phyloP scores from a whole-genome alignment of 2,113 vertebrate genomes.

The Lanius ludovicianus region DNA sequence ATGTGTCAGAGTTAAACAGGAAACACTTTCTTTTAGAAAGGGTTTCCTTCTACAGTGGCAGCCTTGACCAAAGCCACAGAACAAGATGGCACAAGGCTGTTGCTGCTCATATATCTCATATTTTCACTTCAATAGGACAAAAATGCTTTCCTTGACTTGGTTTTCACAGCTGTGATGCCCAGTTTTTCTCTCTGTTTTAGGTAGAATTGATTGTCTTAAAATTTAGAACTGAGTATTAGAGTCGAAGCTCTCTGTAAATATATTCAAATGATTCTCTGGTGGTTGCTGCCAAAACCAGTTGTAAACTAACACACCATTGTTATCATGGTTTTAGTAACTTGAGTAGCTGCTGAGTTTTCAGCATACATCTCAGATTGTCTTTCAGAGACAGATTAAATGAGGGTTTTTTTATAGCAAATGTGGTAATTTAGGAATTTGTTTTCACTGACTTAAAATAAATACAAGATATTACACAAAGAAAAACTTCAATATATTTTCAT shows the following conservation, averaged over 20 bases:
- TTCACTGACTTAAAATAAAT: neutral
- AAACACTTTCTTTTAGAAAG: neutral
- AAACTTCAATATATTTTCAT: neutral
- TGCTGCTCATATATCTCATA: neutral
- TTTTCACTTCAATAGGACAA: neutral
- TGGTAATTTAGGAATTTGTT: neutral
- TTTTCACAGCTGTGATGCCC: neutral
- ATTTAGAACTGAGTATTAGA: neutral
- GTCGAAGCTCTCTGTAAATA: neutral
- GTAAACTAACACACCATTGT: neutral
- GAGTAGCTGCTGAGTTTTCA: neutral
- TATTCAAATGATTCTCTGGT: neutral
- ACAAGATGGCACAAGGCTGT: neutral
- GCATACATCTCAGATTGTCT: neutral
- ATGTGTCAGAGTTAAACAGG: neutral
- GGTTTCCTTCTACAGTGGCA: neutral
- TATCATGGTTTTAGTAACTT: neutral
- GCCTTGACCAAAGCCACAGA: neutral
- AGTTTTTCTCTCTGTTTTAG: neutral
- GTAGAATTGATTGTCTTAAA: neutral
- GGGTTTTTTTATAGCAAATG: neutral
- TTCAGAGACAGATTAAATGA: neutral
- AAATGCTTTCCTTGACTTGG: neutral
- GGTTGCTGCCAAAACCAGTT: neutral
- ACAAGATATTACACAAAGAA: neutral